Conservation (phyloP, 2,797 vertebrate species). For the Rhinoraja longicauda region DNA sequence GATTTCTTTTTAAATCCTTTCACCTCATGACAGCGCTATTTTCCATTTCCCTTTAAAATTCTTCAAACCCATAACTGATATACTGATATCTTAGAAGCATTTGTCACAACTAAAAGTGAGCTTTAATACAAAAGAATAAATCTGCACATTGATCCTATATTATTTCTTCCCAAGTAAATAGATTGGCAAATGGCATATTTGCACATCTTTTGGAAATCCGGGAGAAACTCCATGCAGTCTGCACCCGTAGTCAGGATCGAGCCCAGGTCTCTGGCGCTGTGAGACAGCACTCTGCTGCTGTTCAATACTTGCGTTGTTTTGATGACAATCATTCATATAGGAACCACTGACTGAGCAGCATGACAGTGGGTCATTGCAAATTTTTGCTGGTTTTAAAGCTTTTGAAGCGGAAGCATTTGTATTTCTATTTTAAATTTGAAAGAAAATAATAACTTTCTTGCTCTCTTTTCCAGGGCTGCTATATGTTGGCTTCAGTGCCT, state of each 20-base stretch:
- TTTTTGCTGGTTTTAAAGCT: background rate
- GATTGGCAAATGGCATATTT: background rate
- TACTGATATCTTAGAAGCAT: background rate
- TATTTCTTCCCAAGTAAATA: background rate
- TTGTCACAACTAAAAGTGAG: background rate
- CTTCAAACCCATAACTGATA: background rate
- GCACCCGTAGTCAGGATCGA: no score
- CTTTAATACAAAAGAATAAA: background rate
- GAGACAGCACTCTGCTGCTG: no score
- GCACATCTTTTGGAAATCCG: no score
- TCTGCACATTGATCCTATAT: background rate
- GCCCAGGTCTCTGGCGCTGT: no score
- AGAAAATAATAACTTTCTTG: constrained; percentile 45
- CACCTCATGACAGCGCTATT: background rate
- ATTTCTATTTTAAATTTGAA: constrained; percentile 45
- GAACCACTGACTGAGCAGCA: background rate
- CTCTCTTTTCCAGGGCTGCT: constrained; percentile 67
- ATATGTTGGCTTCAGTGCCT: constrained; percentile 82
- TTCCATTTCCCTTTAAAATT: background rate
- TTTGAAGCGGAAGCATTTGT: constrained; percentile 24
- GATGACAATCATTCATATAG: background rate
- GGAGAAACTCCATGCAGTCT: no score
- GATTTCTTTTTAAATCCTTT: background rate
- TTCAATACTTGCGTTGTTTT: background rate
- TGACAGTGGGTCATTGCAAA: background rate